These are phyloP conservation scores for Percopsis transmontana DNA, from an alignment of 2,113 vertebrate species.

Conservation along the genomic window DNA sequence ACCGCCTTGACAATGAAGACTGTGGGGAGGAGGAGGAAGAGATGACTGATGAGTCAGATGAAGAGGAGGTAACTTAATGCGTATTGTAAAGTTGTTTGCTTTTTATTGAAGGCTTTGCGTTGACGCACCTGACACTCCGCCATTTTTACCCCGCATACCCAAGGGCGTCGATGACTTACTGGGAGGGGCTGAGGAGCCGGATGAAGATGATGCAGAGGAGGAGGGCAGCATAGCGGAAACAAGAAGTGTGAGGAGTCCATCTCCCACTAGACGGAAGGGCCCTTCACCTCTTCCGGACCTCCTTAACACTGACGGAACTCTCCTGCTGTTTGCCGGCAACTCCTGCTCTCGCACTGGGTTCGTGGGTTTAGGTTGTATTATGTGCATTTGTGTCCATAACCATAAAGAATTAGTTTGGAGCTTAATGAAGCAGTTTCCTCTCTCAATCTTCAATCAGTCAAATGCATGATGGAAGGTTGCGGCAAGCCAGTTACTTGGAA, in stretches of 20 bases:
- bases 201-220: slow-evolving; percentile 59
- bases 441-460: no score
- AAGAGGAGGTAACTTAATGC: slow-evolving; percentile 62
- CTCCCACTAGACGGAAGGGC: slow-evolving; percentile 53
- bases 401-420: background rate
- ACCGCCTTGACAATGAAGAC: slow-evolving; percentile 93
- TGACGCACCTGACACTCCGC: no score
- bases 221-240: slow-evolving; percentile 68
- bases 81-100: background rate
- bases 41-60: slow-evolving; percentile 87
- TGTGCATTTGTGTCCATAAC: background rate
- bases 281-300: slow-evolving; percentile 69
- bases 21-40: slow-evolving; percentile 86
- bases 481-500: no score
- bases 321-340: slow-evolving; percentile 89
- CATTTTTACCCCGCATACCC: no score
- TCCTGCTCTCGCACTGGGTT: slow-evolving; percentile 90
- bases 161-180: slow-evolving; percentile 85
- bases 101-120: background rate
- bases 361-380: slow-evolving; percentile 8
- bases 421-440: no score
- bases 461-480: no score
- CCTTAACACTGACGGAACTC: slow-evolving; percentile 82
- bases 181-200: slow-evolving; percentile 62
- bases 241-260: slow-evolving; percentile 67